A percentile compares a stretch with the other conserved stretches of the same genome.
Evolutionary conservation across 2,113 vertebrate species (phyloP).

Genomic region (Cryptotis parvus): DNA sequence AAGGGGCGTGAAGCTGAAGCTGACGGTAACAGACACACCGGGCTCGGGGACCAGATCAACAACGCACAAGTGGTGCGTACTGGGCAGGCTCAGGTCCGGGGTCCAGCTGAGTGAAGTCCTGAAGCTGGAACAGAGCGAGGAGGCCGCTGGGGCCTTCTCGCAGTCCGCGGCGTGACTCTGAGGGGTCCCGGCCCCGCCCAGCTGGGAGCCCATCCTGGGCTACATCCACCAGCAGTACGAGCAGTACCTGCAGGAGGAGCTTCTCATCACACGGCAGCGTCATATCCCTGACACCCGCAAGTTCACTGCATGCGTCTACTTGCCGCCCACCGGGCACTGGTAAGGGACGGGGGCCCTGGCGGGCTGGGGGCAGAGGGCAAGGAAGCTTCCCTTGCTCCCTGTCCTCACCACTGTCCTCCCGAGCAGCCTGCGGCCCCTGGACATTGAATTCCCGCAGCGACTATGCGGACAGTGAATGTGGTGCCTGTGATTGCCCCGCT

Average conservation of each 20-base stretch:
- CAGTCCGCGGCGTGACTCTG: not conserved
- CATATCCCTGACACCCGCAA: conserved; percentile 95
- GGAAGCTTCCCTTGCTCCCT: not conserved
- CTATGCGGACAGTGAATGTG: conserved; percentile 91
- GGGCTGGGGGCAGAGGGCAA: fast-evolving
- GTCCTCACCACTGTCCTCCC: fast-evolving
- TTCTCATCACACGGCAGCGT: conserved; percentile 94
- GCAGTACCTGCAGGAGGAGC: conserved; percentile 94
- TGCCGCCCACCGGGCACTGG: conserved; percentile 96
- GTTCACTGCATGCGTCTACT: conserved; percentile 97
- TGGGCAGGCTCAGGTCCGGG: not conserved
- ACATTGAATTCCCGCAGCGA: conserved; percentile 91
- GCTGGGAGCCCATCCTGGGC: conserved; percentile 96
- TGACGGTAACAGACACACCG: conserved; percentile 93
- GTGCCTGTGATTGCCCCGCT: conserved; percentile 91
- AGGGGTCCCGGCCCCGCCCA: conserved; percentile 63
- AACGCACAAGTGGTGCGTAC: conserved; percentile 92
- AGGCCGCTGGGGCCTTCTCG: too few relatives aligned
- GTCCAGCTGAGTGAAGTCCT: too few relatives aligned
- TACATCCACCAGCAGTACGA: conserved; percentile 97
- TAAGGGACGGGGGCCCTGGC: conserved; percentile 78
- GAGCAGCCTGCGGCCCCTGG: conserved; percentile 90
- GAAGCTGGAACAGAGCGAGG: too few relatives aligned
- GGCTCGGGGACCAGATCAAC: conserved; percentile 95
- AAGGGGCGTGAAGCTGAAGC: conserved; percentile 93